phyloP scores from a whole-genome alignment of 2,113 vertebrate species.

The Oryzias melastigma region DNA sequence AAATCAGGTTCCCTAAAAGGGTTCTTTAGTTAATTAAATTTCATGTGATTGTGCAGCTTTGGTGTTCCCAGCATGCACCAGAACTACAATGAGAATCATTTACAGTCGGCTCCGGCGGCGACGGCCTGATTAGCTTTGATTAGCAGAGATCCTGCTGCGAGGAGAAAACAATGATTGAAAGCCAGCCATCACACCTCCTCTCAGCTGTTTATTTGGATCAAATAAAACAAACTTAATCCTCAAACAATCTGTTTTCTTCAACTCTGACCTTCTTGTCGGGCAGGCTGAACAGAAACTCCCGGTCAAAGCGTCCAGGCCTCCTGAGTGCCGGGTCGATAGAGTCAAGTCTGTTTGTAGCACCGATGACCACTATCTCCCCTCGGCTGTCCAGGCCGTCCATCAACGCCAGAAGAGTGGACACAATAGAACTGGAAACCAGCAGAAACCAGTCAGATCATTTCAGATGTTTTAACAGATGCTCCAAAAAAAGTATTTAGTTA shows the following conservation, averaged over 20 bases:
- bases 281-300: constrained; percentile 98
- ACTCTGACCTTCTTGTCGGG: constrained; percentile 90
- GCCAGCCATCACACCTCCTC: constrained; percentile 10
- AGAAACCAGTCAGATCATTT: background rate
- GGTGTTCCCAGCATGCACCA: too few species aligned
- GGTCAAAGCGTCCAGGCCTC: constrained; percentile 98
- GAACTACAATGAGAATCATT: background rate
- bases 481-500: too few species aligned
- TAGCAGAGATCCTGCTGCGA: constrained; percentile 41
- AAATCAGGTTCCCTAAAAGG: background rate
- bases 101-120: background rate
- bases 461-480: too few species aligned
- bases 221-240: background rate
- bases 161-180: constrained; percentile 25
- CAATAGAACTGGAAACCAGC: constrained; percentile 85
- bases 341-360: constrained; percentile 99
- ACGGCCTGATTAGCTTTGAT: constrained; percentile 40
- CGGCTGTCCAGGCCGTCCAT: constrained; percentile 99
- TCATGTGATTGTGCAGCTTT: too few species aligned
- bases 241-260: too few species aligned
- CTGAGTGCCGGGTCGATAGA: constrained; percentile 99
- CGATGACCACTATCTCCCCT: constrained; percentile 98
- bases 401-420: constrained; percentile 96
- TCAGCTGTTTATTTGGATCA: constrained; percentile 8
- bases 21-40: too few species aligned